Base-by-base conservation (phyloP, 2,113 vertebrate genomes). In the Ancistrus triradiatus region DNA sequence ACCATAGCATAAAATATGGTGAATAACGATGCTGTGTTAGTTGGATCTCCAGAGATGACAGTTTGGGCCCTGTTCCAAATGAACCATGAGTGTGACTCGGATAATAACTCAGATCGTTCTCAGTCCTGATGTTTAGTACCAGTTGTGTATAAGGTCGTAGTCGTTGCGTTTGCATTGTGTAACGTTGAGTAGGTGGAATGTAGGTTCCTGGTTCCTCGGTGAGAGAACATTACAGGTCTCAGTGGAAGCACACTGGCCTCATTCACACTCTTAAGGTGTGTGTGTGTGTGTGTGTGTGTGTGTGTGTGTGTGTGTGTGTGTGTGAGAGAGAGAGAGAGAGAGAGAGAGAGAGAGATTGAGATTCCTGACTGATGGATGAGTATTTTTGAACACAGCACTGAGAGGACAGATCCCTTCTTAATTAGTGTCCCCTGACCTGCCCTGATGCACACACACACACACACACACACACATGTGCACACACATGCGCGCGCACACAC, bases 381-480 rank as follows among this genome's bases (percentile, higher is more conserved):
- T 66, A 57, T 57, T 57, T 57, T 38, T 66, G 43, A 66, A 42
- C 51, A 38, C 13, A 15, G 28, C 61, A 19, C 15, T 28, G 49
- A 43, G 14, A 46, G 19, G 28, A 27, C 18, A 57, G 22, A 52
- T 47, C 51, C 52, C 21, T 57, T 63, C 37, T 24, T 57, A 47
- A 56, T 66, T 57, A 46, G 28, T 35, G 31, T 48, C 52, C 63
- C 52, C 52, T 66, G 63, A 66, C 52, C 63, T 48, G 40, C 6
- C 48, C 27, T 44, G 13, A 22, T 6, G 35, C n/a, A 18, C 42
- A 19, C 42, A 21, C 7, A 25, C 38, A 24, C 38, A 22, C 37
- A 15, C 48, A 10, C 24, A 18, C 33, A 40, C 47, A 49, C 44
- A 37, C 43, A 33, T 25, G 38, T 19, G 46, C 40, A 33, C 25